Percentiles rank a stretch among this genome's conserved stretches.
These are phyloP conservation scores for Limonius californicus DNA, from an alignment of 1,140 invertebrate genomes.

Conservation along the genomic window DNA sequence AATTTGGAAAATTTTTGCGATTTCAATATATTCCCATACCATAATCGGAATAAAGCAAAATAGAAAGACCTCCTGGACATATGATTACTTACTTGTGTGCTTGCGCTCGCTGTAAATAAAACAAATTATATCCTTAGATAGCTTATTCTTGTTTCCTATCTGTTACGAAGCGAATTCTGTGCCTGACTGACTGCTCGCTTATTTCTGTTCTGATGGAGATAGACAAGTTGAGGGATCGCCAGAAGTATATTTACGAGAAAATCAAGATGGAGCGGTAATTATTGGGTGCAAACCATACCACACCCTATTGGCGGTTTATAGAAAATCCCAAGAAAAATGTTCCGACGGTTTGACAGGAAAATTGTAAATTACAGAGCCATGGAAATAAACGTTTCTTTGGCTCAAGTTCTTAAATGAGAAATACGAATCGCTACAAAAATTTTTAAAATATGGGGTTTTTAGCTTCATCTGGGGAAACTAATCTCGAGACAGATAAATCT, in stretches of 20 bases:
- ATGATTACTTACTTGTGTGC: too few species aligned
- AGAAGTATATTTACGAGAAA: constrained; percentile 13
- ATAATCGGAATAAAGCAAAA: too few species aligned
- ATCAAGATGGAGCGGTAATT: background rate
- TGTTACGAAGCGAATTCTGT: constrained; percentile 1
- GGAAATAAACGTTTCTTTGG: background rate
- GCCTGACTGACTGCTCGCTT: constrained; percentile 4
- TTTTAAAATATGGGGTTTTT: constrained; percentile 14
- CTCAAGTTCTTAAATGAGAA: background rate
- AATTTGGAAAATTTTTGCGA: background rate
- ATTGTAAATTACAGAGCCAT: background rate
- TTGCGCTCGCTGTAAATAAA: background rate
- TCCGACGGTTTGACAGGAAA: background rate
- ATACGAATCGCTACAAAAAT: background rate
- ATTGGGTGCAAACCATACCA: background rate
- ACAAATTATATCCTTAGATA: constrained; percentile 5
- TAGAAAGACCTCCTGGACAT: too few species aligned
- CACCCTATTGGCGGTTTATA: background rate
- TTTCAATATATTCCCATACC: too few species aligned
- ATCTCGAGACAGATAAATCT: constrained; percentile 15
- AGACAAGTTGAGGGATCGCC: constrained; percentile 3
- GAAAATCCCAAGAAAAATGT: background rate
- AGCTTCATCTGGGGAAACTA: constrained; percentile 10
- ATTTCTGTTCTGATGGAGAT: constrained; percentile 1
- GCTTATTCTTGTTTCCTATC: constrained; percentile 4